Evolutionary conservation across 2,797 vertebrate species (phyloP).

Genomic region (Monodelphis domestica): DNA sequence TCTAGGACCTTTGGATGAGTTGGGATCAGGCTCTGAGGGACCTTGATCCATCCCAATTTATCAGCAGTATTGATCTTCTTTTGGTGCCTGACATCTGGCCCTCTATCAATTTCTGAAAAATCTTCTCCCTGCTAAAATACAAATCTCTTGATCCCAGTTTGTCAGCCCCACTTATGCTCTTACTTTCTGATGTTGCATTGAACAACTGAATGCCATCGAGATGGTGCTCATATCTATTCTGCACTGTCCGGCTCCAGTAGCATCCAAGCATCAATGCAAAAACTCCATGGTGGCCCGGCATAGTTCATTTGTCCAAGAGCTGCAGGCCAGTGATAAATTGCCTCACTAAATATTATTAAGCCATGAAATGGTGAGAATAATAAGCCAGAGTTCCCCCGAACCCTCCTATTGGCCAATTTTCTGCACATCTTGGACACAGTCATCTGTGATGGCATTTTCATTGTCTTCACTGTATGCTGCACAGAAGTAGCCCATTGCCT

Average conservation of each 20-base stretch:
- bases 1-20: neutral
- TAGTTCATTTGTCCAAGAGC: constrained; percentile 29
- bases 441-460: constrained; percentile 34
- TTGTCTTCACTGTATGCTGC: constrained; percentile 26
- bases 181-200: constrained; percentile 15
- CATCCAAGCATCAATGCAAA: neutral
- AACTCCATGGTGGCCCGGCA: neutral
- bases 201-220: neutral
- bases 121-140: neutral
- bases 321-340: constrained; percentile 16
- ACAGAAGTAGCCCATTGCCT: constrained; percentile 49
- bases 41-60: neutral
- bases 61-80: neutral
- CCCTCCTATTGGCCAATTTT: neutral
- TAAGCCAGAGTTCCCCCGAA: constrained; percentile 16
- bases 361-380: constrained; percentile 34
- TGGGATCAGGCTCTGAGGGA: neutral
- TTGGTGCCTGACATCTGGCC: neutral
- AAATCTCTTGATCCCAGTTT: constrained; percentile 20
- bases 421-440: neutral
- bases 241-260: neutral
- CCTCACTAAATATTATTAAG: constrained; percentile 52
- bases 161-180: neutral
- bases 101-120: neutral
- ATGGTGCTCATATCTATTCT: constrained; percentile 4